phyloP scores from a whole-genome alignment of 2,113 vertebrate species.

The Hucho hucho region DNA sequence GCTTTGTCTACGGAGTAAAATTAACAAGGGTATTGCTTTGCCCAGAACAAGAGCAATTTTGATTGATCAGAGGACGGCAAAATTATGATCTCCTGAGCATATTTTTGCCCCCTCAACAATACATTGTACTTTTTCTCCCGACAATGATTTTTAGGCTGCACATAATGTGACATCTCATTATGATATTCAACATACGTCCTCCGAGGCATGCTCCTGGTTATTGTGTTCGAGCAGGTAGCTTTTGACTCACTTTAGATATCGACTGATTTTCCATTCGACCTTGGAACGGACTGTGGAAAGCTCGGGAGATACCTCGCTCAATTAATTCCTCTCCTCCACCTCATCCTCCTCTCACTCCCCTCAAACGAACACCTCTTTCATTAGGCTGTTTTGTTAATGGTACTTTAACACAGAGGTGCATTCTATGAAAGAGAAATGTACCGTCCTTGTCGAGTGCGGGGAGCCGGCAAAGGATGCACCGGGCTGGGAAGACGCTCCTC shows the following conservation, averaged over 20 bases:
- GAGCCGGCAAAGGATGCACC: too few relatives aligned
- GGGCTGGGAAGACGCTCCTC: too few relatives aligned
- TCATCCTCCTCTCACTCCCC: slow-evolving; percentile 21
- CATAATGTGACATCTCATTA: slow-evolving; percentile 60
- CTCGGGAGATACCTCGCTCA: slow-evolving; percentile 41
- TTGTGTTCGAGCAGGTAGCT: slow-evolving; percentile 62
- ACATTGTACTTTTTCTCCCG: background rate
- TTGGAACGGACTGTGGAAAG: slow-evolving; percentile 56
- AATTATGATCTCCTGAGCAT: slow-evolving; percentile 23
- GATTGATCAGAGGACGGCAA: slow-evolving; percentile 32
- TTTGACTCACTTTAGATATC: slow-evolving; percentile 59
- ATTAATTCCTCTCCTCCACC: slow-evolving; percentile 37
- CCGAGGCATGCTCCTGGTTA: slow-evolving; percentile 48
- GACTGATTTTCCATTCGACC: slow-evolving; percentile 64
- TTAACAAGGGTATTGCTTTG: background rate
- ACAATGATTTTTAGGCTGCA: slow-evolving; percentile 51
- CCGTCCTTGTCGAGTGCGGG: background rate
- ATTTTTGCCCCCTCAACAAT: slow-evolving; percentile 20
- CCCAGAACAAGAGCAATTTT: slow-evolving; percentile 6
- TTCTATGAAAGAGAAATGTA: slow-evolving; percentile 23
- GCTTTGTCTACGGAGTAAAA: slow-evolving; percentile 8
- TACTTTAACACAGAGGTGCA: background rate
- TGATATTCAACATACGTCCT: slow-evolving; percentile 53
- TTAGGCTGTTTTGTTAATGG: slow-evolving; percentile 11
- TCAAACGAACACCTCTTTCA: slow-evolving; percentile 34